Evolutionary conservation across 37 sponge, comb jelly and placozoan species (phyloP).

Genomic region (Crambe crambe): DNA sequence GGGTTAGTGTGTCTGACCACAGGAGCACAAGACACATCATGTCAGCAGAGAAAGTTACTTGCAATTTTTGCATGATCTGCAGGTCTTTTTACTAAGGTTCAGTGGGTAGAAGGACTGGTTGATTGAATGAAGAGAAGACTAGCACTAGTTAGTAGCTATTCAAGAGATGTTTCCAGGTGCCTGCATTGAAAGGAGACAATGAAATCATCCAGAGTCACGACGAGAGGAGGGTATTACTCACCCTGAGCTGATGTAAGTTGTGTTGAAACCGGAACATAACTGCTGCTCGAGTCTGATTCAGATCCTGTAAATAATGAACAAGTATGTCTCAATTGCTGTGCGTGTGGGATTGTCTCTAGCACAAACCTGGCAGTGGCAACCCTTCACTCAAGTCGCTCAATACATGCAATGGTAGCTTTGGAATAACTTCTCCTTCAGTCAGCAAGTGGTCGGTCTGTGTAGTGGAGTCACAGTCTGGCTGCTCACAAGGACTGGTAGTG

Average conservation of each 20-base stretch:
- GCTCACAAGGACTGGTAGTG: slow-evolving; percentile 28
- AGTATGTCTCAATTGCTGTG: background rate
- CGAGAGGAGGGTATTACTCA: too few species aligned
- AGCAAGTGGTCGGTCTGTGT: slow-evolving; percentile 7
- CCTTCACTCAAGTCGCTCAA: slow-evolving; percentile 51
- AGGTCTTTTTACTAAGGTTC: too few species aligned
- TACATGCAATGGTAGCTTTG: slow-evolving; percentile 44
- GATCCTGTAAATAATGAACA: background rate
- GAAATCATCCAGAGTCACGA: background rate
- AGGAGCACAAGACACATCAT: background rate
- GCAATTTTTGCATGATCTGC: too few species aligned
- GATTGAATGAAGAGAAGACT: background rate
- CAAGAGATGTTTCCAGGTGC: slow-evolving; percentile 15
- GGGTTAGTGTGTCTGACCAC: slow-evolving; percentile 17
- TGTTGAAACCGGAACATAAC: background rate
- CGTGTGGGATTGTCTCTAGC: background rate
- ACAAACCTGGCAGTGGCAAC: slow-evolving; percentile 32
- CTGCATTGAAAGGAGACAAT: background rate
- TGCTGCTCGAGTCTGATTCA: background rate
- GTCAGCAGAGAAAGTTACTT: slow-evolving; percentile 5
- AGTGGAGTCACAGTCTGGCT: slow-evolving; percentile 50
- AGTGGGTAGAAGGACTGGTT: background rate
- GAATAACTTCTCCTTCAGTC: slow-evolving; percentile 3
- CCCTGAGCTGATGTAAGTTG: slow-evolving; percentile 2
- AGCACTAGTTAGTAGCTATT: slow-evolving; percentile 9